Evolutionary conservation across 2,888 invertebrate species (phyloP).

Genomic region (Callyntrura sp.): DNA sequence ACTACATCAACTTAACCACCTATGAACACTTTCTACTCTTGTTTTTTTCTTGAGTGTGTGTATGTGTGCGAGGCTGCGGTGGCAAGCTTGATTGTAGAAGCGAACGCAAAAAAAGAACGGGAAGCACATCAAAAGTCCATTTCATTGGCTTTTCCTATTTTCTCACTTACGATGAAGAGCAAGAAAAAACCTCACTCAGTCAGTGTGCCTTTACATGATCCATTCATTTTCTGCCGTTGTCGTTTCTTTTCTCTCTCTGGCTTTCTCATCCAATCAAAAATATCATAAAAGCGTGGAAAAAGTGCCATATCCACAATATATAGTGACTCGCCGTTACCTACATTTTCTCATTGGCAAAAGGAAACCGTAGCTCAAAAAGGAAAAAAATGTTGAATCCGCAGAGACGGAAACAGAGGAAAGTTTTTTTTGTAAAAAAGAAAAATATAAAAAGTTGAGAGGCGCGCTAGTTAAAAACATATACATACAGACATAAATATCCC

Average conservation of each 20-base stretch:
- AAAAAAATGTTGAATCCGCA: neutral
- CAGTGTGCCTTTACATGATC: constrained; percentile 17
- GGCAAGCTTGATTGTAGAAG: constrained; percentile 46
- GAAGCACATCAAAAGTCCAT: constrained; percentile 69
- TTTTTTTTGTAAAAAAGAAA: neutral
- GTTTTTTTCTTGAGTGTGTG: constrained; percentile 1
- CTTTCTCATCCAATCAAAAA: constrained; percentile 21
- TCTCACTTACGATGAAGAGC: too few relatives aligned
- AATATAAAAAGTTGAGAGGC: neutral
- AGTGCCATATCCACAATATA: neutral
- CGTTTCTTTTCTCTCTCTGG: neutral
- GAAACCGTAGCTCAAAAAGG: neutral
- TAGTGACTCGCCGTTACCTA: neutral
- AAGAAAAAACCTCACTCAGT: constrained; percentile 3
- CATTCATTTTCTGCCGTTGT: too few relatives aligned
- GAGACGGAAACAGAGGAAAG: too few relatives aligned
- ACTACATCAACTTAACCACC: too few relatives aligned
- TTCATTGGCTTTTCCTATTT: constrained; percentile 24
- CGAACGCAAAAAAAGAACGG: too few relatives aligned
- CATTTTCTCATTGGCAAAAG: constrained; percentile 2
- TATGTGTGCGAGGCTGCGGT: too few relatives aligned
- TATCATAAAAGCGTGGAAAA: neutral
- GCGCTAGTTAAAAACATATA: neutral
- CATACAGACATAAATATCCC: too few relatives aligned
- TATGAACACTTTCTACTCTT: constrained; percentile 25